Evolutionary conservation across 2,888 invertebrate genomes (phyloP), one percentile per base, ranked within the genome.

Genomic region (Stenodema calcarata): DNA sequence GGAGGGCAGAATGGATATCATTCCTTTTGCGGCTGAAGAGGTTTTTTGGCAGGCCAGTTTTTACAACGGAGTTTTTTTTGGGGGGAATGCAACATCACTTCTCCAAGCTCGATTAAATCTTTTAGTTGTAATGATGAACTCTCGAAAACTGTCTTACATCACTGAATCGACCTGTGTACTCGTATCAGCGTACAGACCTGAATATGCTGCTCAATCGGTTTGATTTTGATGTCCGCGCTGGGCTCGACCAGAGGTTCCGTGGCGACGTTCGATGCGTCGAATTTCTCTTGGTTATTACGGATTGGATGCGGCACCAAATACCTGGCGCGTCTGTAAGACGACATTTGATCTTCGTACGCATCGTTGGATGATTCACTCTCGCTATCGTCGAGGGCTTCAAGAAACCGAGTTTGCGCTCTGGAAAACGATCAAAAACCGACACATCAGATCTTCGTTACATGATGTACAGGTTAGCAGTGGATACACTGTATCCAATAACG

Each of bases 241-340:
- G 62, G 18, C 23, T 42, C 78, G 3, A 16, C 44, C 23, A 82
- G 42, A 0, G 82, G 82, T 14, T 82, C 69, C 11, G 82, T 82
- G 4, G 82, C 47, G 12, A 23, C 28, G 7, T 44, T 82, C 3
- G 82, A 82, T 1, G 62, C n/a, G 42, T 78, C 82, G 18, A 16
- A 7, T 42, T 41, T 41, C 3, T 23, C 47, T 18, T 16, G 69
- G 11, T 62, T 82, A 18, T 30, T 44, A 2, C 30, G 50, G n/a
- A 69, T 23, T 7, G 62, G 62, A 41, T 82, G 82, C 41, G 82
- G 62, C 27, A 82, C 82, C 44, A 82, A 28, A 23, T 82, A 82
- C 42, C 82, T 69, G 16, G 41, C 82, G 9, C 70, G 30, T 42
- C 82, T 62, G 62, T 69, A 82, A n/a, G 82, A 42, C 0, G 82